Evolutionary conservation across 2,888 invertebrate genomes (phyloP).

Genomic region (Girardia tigrina): DNA sequence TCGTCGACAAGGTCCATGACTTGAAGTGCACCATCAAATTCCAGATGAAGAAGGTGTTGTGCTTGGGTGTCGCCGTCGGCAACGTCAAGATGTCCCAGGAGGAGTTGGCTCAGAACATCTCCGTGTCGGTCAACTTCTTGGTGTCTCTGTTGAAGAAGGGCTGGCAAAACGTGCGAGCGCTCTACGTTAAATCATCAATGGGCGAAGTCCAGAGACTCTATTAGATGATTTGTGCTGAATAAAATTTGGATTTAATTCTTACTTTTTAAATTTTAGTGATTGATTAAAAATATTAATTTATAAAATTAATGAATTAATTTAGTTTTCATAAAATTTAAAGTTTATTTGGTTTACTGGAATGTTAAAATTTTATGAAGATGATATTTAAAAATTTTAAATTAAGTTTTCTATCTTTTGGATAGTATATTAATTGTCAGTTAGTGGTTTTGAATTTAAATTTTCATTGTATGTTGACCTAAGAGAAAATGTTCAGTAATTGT

Average conservation of each 20-base stretch:
- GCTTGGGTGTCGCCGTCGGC: conserved; percentile 91
- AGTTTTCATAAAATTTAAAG: too few species aligned
- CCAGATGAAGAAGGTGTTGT: conserved; percentile 99
- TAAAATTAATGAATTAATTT: too few species aligned
- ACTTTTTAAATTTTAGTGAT: neutral
- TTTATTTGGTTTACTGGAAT: too few species aligned
- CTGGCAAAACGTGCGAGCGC: conserved; percentile 96
- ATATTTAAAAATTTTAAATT: too few species aligned
- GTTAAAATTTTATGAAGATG: too few species aligned
- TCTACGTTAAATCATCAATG: conserved; percentile 98
- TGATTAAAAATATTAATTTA: neutral
- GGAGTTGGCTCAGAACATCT: conserved; percentile 87
- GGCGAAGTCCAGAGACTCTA: conserved; percentile 90
- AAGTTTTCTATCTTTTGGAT: too few species aligned
- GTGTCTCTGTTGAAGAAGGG: conserved; percentile 98
- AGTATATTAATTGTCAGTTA: too few species aligned
- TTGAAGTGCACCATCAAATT: conserved; percentile 98
- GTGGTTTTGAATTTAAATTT: too few species aligned
- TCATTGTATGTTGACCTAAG: too few species aligned
- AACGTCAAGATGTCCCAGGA: conserved; percentile 88
- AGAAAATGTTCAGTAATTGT: too few species aligned
- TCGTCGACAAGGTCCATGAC: conserved; percentile 88
- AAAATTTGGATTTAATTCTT: conserved; percentile 5
- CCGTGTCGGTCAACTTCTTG: conserved; percentile 91
- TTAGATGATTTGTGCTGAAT: conserved; percentile 57